Base-by-base conservation (phyloP, 2,888 invertebrate genomes). In the Criorhina ranunculi region DNA sequence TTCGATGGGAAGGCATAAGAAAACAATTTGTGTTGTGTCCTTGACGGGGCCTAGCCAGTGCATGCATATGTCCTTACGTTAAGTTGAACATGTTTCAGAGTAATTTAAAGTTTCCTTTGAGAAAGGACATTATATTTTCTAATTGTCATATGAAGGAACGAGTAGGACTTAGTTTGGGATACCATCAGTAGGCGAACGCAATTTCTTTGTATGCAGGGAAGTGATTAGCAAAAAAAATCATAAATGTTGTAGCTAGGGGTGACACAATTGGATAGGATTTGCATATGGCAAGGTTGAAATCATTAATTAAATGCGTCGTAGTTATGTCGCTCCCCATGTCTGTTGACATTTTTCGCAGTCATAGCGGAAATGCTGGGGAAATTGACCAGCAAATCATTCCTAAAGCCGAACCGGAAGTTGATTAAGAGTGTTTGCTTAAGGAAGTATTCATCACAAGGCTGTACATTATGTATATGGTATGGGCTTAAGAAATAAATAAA, bases 221-320 rank as follows among this genome's bases (percentile, higher is more conserved):
- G 37, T 37, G 37, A 57, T 57, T 40, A 57, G 37, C 37, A 57
- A 19, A 40, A 40, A 9, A 19, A 24, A 24, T 3, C 7, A 11
- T 57, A 57, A 57, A 57, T 19, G 53, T n/a, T 15, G 5, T 15
- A 55, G 33, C 15, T 4, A 4, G 24, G 24, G 11, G 57, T 6
- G 37, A 11, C 57, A 11, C 19, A 44, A 17, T 42, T 15, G 15
- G 7, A n/a, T 57, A 19, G 6, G 7, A 15, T 57, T 19, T 11
- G 57, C 33, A 53, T 33, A 33, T 33, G 33, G n/a, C 57, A 40
- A 19, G 57, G 37, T 24, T 57, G 9, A 19, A 15, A 19, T 57
- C 37, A 57, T 57, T 40, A 11, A 24, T 17, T 12, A 37, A 57
- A 40, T 40, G n/a, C 37, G 37, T 19, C 19, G 40, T 24, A 24